Evolutionary conservation across 2,113 vertebrate species (phyloP), one percentile per base, ranked within the genome.

Genomic region (Callipepla squamata): DNA sequence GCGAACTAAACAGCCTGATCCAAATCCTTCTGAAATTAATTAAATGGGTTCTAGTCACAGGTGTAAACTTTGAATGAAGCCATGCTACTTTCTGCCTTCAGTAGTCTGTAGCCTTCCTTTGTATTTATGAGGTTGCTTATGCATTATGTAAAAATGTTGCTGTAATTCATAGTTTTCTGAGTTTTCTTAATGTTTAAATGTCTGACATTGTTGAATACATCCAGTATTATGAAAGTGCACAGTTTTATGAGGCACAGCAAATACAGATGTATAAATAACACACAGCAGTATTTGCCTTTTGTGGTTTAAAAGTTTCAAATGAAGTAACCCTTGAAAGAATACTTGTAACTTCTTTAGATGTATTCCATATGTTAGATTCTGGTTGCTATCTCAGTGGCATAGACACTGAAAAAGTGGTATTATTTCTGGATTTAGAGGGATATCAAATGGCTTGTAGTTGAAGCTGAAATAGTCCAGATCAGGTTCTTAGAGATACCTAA

Each of bases 201-300:
- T 44, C 40, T 15, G 32, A 48, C n/a, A 36, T 80, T 48, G 19
- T 9, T n/a, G 20, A 66, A n/a, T n/a, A 84, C 70, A 58, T 25
- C 8, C 13, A 51, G 0, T 18, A 3, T 28, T 53, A 30, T 5
- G 50, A 62, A 23, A 66, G 2, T 3, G 76, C 11, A 8, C 5
- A 86, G 36, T 23, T 74, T 8, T 48, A 30, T 30, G 16, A 57
- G 20, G 34, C 9, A 58, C 9, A 16, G 20, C 4, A 47, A 69
- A 18, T n/a, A 18, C 3, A 66, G 72, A 68, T 51, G 11, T 65
- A 11, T 59, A 62, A 90, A 63, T 74, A 44, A 36, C 22, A 32
- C 15, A 9, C 11, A 77, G 36, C 19, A 50, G 8, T 9, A 18
- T 50, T 23, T 26, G 10, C 70, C 25, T 74, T 40, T 12, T 42